Evolutionary conservation across 2,113 vertebrate species (phyloP), one percentile per base, ranked within the genome.

Genomic region (Lasiurus borealis): DNA sequence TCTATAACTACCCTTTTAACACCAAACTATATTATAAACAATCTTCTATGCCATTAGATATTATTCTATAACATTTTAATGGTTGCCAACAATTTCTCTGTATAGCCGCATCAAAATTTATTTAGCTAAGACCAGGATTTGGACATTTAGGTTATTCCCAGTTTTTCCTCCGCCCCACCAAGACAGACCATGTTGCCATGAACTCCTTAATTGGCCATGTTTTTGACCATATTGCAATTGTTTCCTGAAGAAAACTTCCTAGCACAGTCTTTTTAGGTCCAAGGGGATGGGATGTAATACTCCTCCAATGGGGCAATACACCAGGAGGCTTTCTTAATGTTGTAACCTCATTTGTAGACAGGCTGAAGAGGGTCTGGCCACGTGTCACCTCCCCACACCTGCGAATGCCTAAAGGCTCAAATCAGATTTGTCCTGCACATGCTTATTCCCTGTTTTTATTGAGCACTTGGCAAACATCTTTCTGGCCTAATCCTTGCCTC

Each of bases 1-100:
- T 90, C 75, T 34, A 9, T 77, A 52, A 64, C 8, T 85, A 36
- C 3, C 13, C 21, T 15, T 88, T 54, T 90, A 36, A 16, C 18
- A 59, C 34, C 36, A 36, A 64, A 54, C 29, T n/a, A 29, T 44
- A 77, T 91, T 52, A 84, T 64, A 25, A 77, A 64, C 9, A 48
- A 59, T 27, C 15, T 85, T 76, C 50, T 78, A 54, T 91, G 40
- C 16, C 91, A 77, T 59, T 68, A 66, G 48, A 59, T 66, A 81
- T 40, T 86, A 31, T 36, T 48, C 59, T 83, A 50, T 64, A 36
- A 94, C 18, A 68, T 84, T 87, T 81, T 91, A 76, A 84, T 52
- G 27, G n/a, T 29, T 90, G 31, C 29, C 80, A 92, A 21, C 46
- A 85, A 66, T 71, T 76, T 29, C n/a, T 48, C 25, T 44, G 23